Conservation (phyloP, 1,140 invertebrate genomes). For the Thaumatotibia leucotreta region DNA sequence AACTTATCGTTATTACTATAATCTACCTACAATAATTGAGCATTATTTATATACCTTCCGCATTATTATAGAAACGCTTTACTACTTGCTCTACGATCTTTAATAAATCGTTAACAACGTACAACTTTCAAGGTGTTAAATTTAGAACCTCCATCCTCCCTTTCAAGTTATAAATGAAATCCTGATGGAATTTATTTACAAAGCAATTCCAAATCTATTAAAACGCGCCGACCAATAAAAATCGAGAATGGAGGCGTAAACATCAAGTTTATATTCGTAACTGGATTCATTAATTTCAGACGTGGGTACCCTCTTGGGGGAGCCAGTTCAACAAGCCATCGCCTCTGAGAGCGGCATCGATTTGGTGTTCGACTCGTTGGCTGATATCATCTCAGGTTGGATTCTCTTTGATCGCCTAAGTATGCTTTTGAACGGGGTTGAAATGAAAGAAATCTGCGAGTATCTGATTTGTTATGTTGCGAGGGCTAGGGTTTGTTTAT, state of each 20-base stretch:
- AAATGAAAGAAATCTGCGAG: background rate
- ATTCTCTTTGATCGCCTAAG: slow-evolving; percentile 13
- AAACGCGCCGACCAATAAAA: background rate
- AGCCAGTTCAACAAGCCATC: slow-evolving; percentile 80
- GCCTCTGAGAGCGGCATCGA: slow-evolving; percentile 82
- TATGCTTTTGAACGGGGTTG: background rate
- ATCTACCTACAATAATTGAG: no score
- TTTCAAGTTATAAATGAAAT: background rate
- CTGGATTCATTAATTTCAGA: slow-evolving; percentile 66
- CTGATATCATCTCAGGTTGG: slow-evolving; percentile 79
- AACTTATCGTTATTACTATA: no score
- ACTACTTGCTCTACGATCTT: no score
- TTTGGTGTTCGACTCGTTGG: slow-evolving; percentile 78
- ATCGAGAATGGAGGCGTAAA: background rate
- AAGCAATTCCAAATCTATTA: background rate
- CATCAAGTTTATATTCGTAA: background rate
- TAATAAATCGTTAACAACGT: no score
- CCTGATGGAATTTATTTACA: no score
- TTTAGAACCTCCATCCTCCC: background rate
- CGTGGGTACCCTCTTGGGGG: slow-evolving; percentile 80
- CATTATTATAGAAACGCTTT: no score
- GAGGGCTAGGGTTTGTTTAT: background rate
- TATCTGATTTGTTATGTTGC: background rate
- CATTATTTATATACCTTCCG: no score
- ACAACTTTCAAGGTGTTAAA: no score